A percentile compares a stretch with the other conserved stretches of the same genome.
phyloP scores from a whole-genome alignment of 2,888 invertebrate genomes.

The Epicampocera succincta region DNA sequence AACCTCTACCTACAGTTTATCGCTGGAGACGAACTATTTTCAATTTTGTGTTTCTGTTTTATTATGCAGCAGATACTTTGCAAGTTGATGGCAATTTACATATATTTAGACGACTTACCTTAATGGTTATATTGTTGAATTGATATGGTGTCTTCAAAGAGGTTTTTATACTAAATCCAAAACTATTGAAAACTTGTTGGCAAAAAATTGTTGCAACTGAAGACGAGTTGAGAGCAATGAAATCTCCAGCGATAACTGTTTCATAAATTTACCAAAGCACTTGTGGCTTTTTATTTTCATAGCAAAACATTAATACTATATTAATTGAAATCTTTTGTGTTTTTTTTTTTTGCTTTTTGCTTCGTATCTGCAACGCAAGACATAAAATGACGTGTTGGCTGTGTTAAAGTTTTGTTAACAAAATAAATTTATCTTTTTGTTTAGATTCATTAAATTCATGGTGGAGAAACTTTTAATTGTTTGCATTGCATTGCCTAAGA shows the following conservation, averaged over 20 bases:
- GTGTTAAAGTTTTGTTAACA: conserved; percentile 1
- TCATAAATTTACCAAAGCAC: not conserved
- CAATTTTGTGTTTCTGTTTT: too few relatives aligned
- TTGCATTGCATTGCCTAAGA: conserved; percentile 18
- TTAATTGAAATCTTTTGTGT: not conserved
- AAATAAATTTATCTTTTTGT: not conserved
- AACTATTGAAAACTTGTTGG: not conserved
- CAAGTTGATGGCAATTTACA: too few relatives aligned
- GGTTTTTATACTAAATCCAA: conserved; percentile 30
- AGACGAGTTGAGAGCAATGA: conserved; percentile 29
- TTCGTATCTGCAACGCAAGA: not conserved
- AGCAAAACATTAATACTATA: not conserved
- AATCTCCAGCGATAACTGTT: not conserved
- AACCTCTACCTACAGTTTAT: too few relatives aligned
- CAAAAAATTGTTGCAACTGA: not conserved
- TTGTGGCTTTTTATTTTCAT: conserved; percentile 6
- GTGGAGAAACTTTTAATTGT: conserved; percentile 53
- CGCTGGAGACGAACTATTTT: too few relatives aligned
- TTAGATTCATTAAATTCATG: conserved; percentile 42
- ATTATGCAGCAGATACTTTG: too few relatives aligned
- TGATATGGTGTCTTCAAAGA: not conserved
- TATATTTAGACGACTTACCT: too few relatives aligned
- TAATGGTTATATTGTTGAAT: too few relatives aligned
- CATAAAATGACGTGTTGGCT: conserved; percentile 41
- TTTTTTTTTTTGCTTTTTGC: not conserved